A percentile compares a stretch with the other conserved stretches of the same genome.
Conservation (phyloP, 2,113 vertebrate genomes). For the Nibea coibor region DNA sequence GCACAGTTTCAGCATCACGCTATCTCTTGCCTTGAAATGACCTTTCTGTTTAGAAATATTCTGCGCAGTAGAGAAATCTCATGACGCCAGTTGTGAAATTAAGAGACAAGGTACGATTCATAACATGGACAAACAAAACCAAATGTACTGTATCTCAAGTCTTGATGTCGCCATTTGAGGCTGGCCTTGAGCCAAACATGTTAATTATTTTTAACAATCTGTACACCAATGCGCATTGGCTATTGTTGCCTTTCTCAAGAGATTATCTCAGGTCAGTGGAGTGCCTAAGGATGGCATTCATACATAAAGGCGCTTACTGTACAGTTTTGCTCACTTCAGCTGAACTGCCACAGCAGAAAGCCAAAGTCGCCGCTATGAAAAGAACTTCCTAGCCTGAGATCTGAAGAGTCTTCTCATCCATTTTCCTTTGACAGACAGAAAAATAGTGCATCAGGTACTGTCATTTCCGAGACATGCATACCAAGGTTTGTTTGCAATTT, state of each 20-base stretch:
- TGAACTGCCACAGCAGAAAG: slow-evolving; percentile 1
- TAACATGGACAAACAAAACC: neutral
- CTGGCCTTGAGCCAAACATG: slow-evolving; percentile 38
- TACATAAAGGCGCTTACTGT: slow-evolving; percentile 31
- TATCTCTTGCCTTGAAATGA: slow-evolving; percentile 47
- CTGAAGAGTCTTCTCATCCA: neutral
- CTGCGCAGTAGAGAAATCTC: neutral
- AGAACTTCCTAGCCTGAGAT: neutral
- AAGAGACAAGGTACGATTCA: slow-evolving; percentile 16
- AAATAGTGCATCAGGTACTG: neutral
- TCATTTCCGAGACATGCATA: slow-evolving; percentile 5
- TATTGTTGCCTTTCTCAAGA: slow-evolving; percentile 18
- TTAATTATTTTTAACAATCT: slow-evolving; percentile 13
- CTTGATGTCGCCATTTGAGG: slow-evolving; percentile 2
- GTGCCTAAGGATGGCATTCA: slow-evolving; percentile 50
- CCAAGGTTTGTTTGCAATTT: neutral
- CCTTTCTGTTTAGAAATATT: neutral
- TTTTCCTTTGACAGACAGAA: slow-evolving; percentile 1
- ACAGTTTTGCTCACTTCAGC: slow-evolving; percentile 17
- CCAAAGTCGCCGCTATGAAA: neutral
- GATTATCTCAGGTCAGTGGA: slow-evolving; percentile 60
- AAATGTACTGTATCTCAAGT: slow-evolving; percentile 24
- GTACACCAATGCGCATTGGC: slow-evolving; percentile 9
- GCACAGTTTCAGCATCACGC: slow-evolving; percentile 63
- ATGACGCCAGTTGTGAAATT: neutral